Percentiles rank a stretch among this genome's conserved stretches.
Conservation (phyloP, 2,113 vertebrate genomes). For the Heteronetta atricapilla region DNA sequence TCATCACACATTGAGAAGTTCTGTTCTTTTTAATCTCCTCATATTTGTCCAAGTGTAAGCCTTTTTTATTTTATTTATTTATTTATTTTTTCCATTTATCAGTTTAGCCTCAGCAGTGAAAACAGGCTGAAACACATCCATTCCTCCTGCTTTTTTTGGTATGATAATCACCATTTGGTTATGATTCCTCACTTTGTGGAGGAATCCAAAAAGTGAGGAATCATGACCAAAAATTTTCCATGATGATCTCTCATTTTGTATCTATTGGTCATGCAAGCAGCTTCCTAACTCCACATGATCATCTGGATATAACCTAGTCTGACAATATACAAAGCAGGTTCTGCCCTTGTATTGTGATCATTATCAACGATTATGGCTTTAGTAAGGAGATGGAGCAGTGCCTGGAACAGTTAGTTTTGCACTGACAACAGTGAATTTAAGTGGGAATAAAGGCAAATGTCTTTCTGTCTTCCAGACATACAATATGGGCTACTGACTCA, state of each 20-base stretch:
- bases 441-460: neutral
- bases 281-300: neutral
- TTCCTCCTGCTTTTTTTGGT: neutral
- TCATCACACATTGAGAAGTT: neutral
- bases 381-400: neutral
- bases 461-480: neutral
- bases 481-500: neutral
- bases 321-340: neutral
- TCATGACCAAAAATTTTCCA: neutral
- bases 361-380: neutral
- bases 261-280: neutral
- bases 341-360: neutral
- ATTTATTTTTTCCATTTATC: neutral
- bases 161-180: neutral
- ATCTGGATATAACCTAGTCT: neutral
- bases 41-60: rapidly evolving
- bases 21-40: neutral
- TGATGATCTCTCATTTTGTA: neutral
- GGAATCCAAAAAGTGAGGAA: no score
- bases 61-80: neutral
- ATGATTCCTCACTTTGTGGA: neutral
- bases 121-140: neutral
- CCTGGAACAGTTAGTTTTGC: neutral
- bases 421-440: neutral
- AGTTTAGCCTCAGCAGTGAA: neutral